Evolutionary conservation across 2,113 vertebrate species (phyloP).

Genomic region (Clinocottus analis): DNA sequence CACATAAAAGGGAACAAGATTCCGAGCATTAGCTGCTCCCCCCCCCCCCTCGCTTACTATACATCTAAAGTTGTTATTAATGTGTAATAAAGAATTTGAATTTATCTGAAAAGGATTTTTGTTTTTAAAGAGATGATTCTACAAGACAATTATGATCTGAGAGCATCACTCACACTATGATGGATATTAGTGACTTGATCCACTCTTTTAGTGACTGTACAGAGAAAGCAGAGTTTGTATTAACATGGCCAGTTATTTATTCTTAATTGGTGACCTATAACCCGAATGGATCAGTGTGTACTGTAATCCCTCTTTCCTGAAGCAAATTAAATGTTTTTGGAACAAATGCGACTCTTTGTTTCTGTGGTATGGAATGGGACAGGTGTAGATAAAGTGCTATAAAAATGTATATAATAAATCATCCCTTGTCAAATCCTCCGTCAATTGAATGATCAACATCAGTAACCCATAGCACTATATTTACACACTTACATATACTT

Average conservation of each 20-base stretch:
- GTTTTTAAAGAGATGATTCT: slow-evolving; percentile 42
- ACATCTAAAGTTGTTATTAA: slow-evolving; percentile 65
- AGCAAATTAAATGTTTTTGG: slow-evolving; percentile 82
- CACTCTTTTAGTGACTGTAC: slow-evolving; percentile 76
- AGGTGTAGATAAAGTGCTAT: neutral
- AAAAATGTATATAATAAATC: no score
- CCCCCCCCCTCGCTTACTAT: slow-evolving; percentile 61
- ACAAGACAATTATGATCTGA: slow-evolving; percentile 51
- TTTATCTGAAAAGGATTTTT: slow-evolving; percentile 62
- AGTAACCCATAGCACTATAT: no score
- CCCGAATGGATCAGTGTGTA: slow-evolving; percentile 78
- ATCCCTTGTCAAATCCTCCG: no score
- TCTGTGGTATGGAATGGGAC: neutral
- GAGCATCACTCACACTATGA: slow-evolving; percentile 61
- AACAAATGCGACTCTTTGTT: slow-evolving; percentile 51
- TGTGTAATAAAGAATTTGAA: slow-evolving; percentile 73
- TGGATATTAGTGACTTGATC: slow-evolving; percentile 70
- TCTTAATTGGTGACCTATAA: slow-evolving; percentile 82
- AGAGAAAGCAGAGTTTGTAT: slow-evolving; percentile 74
- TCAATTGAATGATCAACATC: no score
- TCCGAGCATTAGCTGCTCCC: slow-evolving; percentile 58
- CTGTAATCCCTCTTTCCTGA: slow-evolving; percentile 79
- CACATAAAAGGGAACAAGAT: slow-evolving; percentile 72
- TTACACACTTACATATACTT: no score
- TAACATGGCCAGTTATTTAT: slow-evolving; percentile 86